Evolutionary conservation across 2,113 vertebrate genomes (phyloP).

Genomic region (Mus pahari): DNA sequence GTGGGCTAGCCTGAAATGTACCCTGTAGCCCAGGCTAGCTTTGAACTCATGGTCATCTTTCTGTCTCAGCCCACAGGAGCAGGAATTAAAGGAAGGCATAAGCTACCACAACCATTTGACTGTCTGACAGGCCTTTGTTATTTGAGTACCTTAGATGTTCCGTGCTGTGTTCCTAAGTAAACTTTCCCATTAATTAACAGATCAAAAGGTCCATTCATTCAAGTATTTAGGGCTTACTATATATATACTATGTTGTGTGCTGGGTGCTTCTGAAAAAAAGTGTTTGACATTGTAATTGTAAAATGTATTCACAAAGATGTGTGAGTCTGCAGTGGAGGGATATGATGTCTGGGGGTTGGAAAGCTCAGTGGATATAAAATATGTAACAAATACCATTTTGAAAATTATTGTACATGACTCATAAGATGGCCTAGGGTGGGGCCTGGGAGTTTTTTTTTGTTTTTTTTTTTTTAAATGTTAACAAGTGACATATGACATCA

Average conservation of each 20-base stretch:
- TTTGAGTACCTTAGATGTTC: background rate
- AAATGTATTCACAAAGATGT: background rate
- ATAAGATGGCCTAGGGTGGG: background rate
- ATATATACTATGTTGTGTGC: background rate
- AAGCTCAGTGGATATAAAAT: background rate
- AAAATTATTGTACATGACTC: constrained; percentile 23
- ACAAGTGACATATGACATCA: background rate
- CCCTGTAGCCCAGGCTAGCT: background rate
- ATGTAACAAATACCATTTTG: background rate
- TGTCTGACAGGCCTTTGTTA: background rate
- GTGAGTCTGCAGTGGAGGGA: background rate
- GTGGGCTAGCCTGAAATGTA: background rate
- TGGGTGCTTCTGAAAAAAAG: no score
- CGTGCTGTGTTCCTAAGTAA: background rate
- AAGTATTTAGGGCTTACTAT: background rate
- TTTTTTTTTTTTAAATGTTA: background rate
- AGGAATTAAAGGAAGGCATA: background rate
- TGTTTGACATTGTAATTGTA: background rate
- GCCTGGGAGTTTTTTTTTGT: background rate
- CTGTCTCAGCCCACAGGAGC: background rate
- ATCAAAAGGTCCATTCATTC: background rate
- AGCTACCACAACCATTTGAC: background rate
- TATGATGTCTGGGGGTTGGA: background rate
- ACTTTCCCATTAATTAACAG: background rate
- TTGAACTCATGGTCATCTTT: background rate